Evolutionary conservation across 2,888 invertebrate species (phyloP).

Genomic region (Criorhina ranunculi): DNA sequence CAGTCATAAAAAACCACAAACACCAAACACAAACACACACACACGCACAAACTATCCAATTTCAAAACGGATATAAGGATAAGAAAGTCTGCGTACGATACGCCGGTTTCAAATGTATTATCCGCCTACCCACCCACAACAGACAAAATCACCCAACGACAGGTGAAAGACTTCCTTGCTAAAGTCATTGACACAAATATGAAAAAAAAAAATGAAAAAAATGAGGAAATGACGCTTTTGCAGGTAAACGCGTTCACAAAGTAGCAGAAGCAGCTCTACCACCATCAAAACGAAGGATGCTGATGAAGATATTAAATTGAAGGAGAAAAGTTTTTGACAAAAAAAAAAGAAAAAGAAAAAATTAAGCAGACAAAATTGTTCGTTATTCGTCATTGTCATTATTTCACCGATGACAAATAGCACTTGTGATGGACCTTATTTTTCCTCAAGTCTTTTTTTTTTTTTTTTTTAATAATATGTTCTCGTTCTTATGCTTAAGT

Average conservation of each 20-base stretch:
- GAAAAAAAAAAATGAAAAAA: constrained; percentile 42
- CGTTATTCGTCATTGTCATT: constrained; percentile 68
- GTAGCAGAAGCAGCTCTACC: neutral
- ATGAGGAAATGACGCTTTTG: constrained; percentile 52
- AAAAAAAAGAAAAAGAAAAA: constrained; percentile 15
- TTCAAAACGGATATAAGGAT: constrained; percentile 31
- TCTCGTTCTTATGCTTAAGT: neutral
- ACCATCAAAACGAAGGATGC: constrained; percentile 22
- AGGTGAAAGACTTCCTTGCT: constrained; percentile 45
- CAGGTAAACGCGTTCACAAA: constrained; percentile 28
- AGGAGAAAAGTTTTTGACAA: constrained; percentile 8
- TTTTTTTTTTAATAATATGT: constrained; percentile 24
- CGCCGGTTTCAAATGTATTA: constrained; percentile 15
- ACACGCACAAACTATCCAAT: constrained; percentile 44
- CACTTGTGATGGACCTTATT: constrained; percentile 36
- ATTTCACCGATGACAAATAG: constrained; percentile 66
- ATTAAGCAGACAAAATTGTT: constrained; percentile 46
- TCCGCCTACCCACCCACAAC: neutral
- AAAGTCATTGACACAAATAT: constrained; percentile 58
- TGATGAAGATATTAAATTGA: constrained; percentile 48
- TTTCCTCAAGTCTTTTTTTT: constrained; percentile 2
- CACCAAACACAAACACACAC: constrained; percentile 3
- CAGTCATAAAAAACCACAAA: constrained; percentile 30
- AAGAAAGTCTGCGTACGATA: constrained; percentile 25
- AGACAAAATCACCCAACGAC: constrained; percentile 28